Percentiles rank a stretch among this genome's conserved stretches.
These are phyloP conservation scores for Lucifuga dentata DNA, from an alignment of 2,113 vertebrate genomes.

Conservation along the genomic window DNA sequence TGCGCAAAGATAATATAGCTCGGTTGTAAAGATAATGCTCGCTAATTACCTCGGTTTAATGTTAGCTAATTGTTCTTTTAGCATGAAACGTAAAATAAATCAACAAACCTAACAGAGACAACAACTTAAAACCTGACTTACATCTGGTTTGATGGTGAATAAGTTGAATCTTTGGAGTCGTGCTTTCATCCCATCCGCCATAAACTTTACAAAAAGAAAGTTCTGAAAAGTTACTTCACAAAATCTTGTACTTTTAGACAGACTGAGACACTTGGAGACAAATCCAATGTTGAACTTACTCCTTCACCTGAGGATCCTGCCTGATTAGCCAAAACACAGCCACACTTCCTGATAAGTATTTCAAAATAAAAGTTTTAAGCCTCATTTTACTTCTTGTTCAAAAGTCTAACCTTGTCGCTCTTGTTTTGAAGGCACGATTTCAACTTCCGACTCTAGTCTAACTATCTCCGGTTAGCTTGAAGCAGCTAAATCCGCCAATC, in stretches of 20 bases:
- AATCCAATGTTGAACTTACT: constrained; percentile 58
- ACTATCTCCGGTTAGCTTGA: not conserved
- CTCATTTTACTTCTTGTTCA: fast-evolving
- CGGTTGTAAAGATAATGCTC: constrained; percentile 2
- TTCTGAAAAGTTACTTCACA: not conserved
- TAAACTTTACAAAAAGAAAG: constrained; percentile 45
- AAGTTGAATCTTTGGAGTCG: constrained; percentile 75
- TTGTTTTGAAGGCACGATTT: constrained; percentile 44
- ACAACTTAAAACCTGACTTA: constrained; percentile 57
- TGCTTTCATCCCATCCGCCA: constrained; percentile 81
- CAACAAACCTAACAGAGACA: not conserved
- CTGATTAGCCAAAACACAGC: fast-evolving
- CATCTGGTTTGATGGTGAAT: constrained; percentile 75
- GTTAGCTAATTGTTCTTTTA: constrained; percentile 54
- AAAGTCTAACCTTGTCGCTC: fast-evolving
- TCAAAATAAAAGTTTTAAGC: constrained; percentile 30
- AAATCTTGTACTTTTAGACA: constrained; percentile 1
- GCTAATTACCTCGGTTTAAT: not conserved
- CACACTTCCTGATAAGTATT: not conserved
- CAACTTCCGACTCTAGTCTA: not conserved
- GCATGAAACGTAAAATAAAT: constrained; percentile 27
- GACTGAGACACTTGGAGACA: constrained; percentile 20
- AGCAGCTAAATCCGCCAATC: constrained; percentile 31
- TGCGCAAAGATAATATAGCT: constrained; percentile 1
- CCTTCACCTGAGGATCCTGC: constrained; percentile 26